Evolutionary conservation across 2,113 vertebrate species (phyloP).

Genomic region (Scophthalmus maximus): DNA sequence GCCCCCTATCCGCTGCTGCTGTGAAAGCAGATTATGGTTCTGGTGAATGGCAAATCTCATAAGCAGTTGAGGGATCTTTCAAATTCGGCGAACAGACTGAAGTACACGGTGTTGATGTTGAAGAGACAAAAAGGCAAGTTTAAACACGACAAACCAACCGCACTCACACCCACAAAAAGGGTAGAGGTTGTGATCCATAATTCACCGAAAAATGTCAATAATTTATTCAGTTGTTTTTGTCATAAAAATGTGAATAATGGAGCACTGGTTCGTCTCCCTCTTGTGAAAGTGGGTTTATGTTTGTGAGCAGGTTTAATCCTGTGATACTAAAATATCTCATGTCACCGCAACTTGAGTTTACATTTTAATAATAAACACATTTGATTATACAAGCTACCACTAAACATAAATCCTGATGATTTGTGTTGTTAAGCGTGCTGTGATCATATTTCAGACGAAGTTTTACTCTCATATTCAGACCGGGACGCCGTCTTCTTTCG

Average conservation of each 20-base stretch:
- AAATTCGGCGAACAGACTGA: conserved; percentile 33
- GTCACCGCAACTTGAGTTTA: no score
- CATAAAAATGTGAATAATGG: conserved; percentile 44
- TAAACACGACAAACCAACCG: neutral
- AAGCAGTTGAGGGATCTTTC: conserved; percentile 26
- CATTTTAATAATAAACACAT: no score
- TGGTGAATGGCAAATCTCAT: conserved; percentile 40
- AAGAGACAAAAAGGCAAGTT: neutral
- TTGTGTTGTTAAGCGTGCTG: neutral
- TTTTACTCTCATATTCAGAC: no score
- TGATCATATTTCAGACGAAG: neutral
- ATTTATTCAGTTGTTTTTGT: conserved; percentile 16
- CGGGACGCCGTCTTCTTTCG: neutral
- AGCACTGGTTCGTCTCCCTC: neutral
- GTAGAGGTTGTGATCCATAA: neutral
- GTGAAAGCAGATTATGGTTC: conserved; percentile 60
- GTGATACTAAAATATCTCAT: neutral
- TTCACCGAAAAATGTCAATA: conserved; percentile 28
- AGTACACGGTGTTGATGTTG: conserved; percentile 19
- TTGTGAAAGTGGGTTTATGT: conserved; percentile 9
- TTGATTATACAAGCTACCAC: neutral
- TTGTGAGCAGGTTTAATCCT: neutral
- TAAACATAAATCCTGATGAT: no score
- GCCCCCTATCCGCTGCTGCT: neutral
- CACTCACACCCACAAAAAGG: neutral